Percentiles rank a stretch among this genome's conserved stretches.
Evolutionary conservation across 92 coral and sea anemone genomes (phyloP).

Genomic region (Umimayanthus chanpuru): DNA sequence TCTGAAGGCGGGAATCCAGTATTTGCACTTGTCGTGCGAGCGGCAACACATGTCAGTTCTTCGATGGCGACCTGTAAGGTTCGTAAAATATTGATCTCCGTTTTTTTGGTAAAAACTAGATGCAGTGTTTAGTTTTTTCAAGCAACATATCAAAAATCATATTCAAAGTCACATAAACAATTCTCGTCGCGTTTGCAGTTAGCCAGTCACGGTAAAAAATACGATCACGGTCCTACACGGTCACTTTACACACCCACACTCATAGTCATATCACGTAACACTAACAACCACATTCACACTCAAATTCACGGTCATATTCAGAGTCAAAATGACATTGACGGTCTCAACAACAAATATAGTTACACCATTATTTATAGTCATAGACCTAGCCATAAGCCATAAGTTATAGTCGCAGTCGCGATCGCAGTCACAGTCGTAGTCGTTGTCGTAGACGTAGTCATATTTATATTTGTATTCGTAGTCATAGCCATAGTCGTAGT

Average conservation of each 20-base stretch:
- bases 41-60: constrained; percentile 30
- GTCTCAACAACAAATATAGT: not conserved
- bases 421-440: too few species aligned
- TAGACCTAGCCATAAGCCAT: not conserved
- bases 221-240: not conserved
- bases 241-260: not conserved
- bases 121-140: too few species aligned
- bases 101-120: too few species aligned
- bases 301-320: not conserved
- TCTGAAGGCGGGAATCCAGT: too few species aligned
- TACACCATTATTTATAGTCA: not conserved
- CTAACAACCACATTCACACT: not conserved
- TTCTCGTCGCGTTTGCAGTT: not conserved
- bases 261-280: not conserved
- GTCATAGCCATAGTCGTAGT: too few species aligned
- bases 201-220: not conserved
- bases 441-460: too few species aligned
- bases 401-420: too few species aligned
- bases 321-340: not conserved
- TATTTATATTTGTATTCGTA: too few species aligned
- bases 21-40: constrained; percentile 24
- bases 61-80: not conserved
- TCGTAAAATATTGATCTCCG: not conserved
- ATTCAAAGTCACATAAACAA: too few species aligned
- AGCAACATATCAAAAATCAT: not conserved